Evolutionary conservation across 2,888 invertebrate genomes (phyloP), one percentile per base, ranked within the genome.

Genomic region (Cyclophora albipunctata): DNA sequence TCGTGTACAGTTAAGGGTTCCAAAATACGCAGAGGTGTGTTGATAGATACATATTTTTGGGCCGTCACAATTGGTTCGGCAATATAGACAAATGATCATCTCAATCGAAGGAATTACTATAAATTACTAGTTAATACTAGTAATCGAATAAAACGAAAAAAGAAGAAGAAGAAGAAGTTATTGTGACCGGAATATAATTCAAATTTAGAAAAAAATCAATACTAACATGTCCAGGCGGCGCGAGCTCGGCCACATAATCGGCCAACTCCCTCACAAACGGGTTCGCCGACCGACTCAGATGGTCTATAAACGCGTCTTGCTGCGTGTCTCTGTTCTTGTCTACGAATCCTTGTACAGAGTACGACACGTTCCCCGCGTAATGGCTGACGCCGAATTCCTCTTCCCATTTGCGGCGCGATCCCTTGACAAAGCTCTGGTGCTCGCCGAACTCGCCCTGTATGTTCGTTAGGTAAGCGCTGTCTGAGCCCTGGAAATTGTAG

Each of bases 271-370:
- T 93, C 1, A 97, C 94, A 71, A 96, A 96, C 42, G 92, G 92
- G 69, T 96, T 95, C 3, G 91, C 92, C 46, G 96, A 96, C 43
- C 95, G 89, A 45, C 95, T 94, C 89, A 97, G 92, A 59, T 95
- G 94, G 75, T 97, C 96, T 60, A 97, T 96, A 71, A 97, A 94
- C 1, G 96, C 96, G 71, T 97, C 97, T 74, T 97, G 97, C 73
- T 97, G 97, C 0, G 96, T 96, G 69, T 97, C 97, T 5, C 96
- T 89, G 78, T 97, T 97, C 83, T 97, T 97, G 71, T 97, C 96
- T 2, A 97, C 96, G 78, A 97, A 87, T 20, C 97, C 96, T 55
- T 93, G 92, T 90, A 66, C 89, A 60, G 87, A 86, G 79, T 97
- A 97, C 2, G 94, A 93, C n/a, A 97, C 96, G 51, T 92, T 90